Percentiles rank a stretch among this genome's conserved stretches.
Evolutionary conservation across 2,888 invertebrate genomes (phyloP).

Genomic region (Yponomeuta malinellus): DNA sequence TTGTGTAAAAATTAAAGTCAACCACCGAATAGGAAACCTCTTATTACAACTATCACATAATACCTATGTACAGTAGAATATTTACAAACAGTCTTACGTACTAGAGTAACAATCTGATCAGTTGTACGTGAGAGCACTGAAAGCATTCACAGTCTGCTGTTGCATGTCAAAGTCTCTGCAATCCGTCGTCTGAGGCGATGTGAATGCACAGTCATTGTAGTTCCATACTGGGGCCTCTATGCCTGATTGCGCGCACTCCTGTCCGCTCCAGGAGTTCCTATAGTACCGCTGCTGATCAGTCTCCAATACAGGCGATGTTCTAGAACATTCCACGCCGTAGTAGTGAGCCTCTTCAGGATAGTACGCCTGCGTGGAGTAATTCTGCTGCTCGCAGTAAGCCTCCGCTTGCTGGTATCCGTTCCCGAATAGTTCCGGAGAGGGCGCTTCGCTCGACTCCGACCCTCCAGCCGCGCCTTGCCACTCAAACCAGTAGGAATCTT

Average conservation of each 20-base stretch:
- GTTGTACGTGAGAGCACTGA: conserved; percentile 42
- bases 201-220: conserved; percentile 57
- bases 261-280: conserved; percentile 39
- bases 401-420: conserved; percentile 57
- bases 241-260: conserved; percentile 51
- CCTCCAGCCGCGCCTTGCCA: conserved; percentile 66
- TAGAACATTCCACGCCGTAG: conserved; percentile 49
- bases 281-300: conserved; percentile 57
- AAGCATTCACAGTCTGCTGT: conserved; percentile 50
- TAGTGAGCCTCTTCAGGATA: conserved; percentile 65
- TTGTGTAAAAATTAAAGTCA: not conserved
- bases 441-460: conserved; percentile 71
- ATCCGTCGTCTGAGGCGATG: conserved; percentile 41
- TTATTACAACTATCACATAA: conserved; percentile 16
- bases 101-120: conserved; percentile 27
- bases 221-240: conserved; percentile 55
- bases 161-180: conserved; percentile 57
- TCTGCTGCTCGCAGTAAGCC: conserved; percentile 56
- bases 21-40: conserved; percentile 12
- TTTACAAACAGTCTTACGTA: conserved; percentile 39
- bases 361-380: conserved; percentile 51
- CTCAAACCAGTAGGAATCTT: conserved; percentile 77
- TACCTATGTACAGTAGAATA: conserved; percentile 30
- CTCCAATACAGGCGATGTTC: conserved; percentile 53
- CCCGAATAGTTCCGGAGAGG: conserved; percentile 74